Percentiles rank a stretch among this genome's conserved stretches.
Conservation (phyloP, 2,888 invertebrate species). For the Acanthosepion esculentum region DNA sequence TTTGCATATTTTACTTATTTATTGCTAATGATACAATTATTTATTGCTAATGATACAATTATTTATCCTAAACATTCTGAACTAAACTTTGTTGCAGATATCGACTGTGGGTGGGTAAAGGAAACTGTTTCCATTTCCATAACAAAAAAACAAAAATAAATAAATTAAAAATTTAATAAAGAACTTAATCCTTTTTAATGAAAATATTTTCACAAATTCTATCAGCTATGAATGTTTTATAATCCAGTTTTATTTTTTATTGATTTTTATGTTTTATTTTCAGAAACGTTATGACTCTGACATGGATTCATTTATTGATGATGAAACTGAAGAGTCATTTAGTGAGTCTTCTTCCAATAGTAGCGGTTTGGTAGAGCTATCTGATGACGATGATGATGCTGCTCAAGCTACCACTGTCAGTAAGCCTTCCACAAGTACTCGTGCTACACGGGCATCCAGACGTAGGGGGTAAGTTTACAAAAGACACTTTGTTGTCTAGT, state of each 20-base stretch:
- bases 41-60: not conserved
- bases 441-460: constrained; percentile 52
- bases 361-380: constrained; percentile 49
- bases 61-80: too few species aligned
- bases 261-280: not conserved
- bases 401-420: constrained; percentile 43
- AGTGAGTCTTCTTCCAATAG: constrained; percentile 52
- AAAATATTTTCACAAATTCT: not conserved
- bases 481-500: not conserved
- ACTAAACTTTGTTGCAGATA: too few species aligned
- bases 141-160: too few species aligned
- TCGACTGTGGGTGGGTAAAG: too few species aligned
- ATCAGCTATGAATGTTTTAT: not conserved
- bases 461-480: constrained; percentile 38
- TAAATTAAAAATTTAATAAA: too few species aligned
- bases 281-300: constrained; percentile 50
- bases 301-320: constrained; percentile 69
- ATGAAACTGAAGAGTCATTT: constrained; percentile 57
- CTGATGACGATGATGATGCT: constrained; percentile 53
- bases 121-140: too few species aligned
- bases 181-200: too few species aligned
- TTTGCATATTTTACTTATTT: too few species aligned
- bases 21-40: not conserved
- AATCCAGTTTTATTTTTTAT: not conserved
- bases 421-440: constrained; percentile 51